These are phyloP conservation scores for Nephrotoma appendiculata DNA, from an alignment of 2,888 invertebrate species.

Conservation along the genomic window DNA sequence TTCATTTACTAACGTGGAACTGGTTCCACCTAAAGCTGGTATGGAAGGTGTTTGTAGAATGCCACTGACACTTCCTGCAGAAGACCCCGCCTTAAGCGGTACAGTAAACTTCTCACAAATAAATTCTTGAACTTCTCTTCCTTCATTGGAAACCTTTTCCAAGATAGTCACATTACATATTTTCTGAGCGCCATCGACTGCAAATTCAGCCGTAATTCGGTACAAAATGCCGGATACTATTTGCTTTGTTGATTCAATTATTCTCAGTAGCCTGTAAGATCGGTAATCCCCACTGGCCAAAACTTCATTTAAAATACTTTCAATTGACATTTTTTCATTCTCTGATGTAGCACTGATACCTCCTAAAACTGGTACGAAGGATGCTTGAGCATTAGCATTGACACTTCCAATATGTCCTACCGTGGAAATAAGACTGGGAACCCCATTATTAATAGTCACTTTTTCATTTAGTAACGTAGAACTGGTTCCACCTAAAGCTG, in stretches of 20 bases:
- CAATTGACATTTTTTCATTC: no score
- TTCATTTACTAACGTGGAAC: neutral
- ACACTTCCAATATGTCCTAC: no score
- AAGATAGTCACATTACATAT: slow-evolving; percentile 16
- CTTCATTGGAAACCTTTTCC: neutral
- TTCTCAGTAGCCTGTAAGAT: slow-evolving; percentile 14
- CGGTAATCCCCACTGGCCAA: neutral
- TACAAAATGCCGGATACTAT: slow-evolving; percentile 40
- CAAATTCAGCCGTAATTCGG: slow-evolving; percentile 42
- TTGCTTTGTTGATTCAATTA: slow-evolving; percentile 35
- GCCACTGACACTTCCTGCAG: neutral
- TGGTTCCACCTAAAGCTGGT: neutral
- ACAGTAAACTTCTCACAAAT: neutral
- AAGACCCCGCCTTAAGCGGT: neutral
- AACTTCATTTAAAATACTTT: neutral
- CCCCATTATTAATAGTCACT: no score
- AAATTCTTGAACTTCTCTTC: neutral
- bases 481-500: no score
- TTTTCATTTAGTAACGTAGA: no score
- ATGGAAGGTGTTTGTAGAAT: neutral
- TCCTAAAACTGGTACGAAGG: no score
- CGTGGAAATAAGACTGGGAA: no score
- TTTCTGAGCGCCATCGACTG: slow-evolving; percentile 31
- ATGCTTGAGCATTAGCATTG: no score
- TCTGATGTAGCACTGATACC: no score